phyloP scores from a whole-genome alignment of 2,888 invertebrate genomes.

The Hydropsyche betteni region DNA sequence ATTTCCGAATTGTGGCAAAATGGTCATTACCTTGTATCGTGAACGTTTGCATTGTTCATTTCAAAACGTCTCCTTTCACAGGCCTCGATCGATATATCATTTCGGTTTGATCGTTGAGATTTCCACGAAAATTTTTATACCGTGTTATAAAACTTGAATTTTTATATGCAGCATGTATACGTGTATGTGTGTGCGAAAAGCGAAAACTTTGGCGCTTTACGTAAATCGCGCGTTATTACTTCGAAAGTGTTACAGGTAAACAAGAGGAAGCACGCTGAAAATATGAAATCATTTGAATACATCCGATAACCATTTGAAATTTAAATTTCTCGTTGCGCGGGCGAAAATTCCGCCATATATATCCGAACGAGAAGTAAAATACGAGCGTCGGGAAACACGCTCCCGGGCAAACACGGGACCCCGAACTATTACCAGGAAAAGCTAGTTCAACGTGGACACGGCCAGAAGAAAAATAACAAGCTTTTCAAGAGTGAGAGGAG shows the following conservation, averaged over 20 bases:
- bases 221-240: constrained; percentile 24
- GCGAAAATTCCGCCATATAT: constrained; percentile 27
- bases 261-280: constrained; percentile 38
- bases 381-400: constrained; percentile 3
- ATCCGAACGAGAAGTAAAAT: constrained; percentile 26
- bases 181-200: neutral
- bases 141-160: too few species aligned
- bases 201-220: constrained; percentile 1
- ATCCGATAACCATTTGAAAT: constrained; percentile 39
- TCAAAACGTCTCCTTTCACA: too few species aligned
- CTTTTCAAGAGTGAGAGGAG: constrained; percentile 6
- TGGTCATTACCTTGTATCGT: too few species aligned
- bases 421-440: constrained; percentile 27
- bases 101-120: too few species aligned
- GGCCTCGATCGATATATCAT: too few species aligned
- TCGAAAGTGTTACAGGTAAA: constrained; percentile 38
- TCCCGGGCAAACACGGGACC: constrained; percentile 35
- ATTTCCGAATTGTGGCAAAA: too few species aligned
- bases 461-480: constrained; percentile 37
- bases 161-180: too few species aligned
- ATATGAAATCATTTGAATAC: constrained; percentile 44
- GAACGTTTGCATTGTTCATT: too few species aligned
- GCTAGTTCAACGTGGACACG: neutral
- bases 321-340: constrained; percentile 34
- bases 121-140: too few species aligned